phyloP scores from a whole-genome alignment of 2,113 vertebrate species.

The Climacteris rufus region DNA sequence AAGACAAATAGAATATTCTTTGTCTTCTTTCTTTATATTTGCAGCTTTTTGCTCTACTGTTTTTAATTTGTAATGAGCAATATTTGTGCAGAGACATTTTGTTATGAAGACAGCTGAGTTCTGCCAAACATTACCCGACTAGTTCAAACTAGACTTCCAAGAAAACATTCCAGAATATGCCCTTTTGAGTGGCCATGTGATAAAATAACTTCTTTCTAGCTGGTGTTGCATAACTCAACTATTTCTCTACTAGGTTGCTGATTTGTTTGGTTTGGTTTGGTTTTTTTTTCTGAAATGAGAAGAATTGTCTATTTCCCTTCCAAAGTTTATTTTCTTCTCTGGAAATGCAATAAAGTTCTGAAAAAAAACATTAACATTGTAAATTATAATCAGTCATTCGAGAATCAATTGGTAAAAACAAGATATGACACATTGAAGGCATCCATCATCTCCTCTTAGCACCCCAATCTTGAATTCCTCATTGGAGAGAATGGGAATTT shows the following conservation, averaged over 20 bases:
- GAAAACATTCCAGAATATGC: constrained; percentile 26
- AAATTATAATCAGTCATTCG: neutral
- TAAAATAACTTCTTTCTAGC: constrained; percentile 5
- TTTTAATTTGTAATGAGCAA: constrained; percentile 43
- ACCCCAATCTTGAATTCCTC: neutral
- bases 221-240: neutral
- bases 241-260: neutral
- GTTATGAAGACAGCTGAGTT: neutral
- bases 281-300: neutral
- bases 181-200: neutral
- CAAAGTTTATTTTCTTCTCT: neutral
- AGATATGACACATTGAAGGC: neutral
- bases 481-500: neutral
- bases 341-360: neutral
- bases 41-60: neutral
- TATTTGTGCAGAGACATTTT: constrained; percentile 29
- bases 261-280: neutral
- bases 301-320: neutral
- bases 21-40: neutral
- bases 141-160: neutral
- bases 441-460: neutral
- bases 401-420: neutral
- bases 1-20: neutral
- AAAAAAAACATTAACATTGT: neutral
- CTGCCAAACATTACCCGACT: constrained; percentile 36